phyloP scores from a whole-genome alignment of 1,140 invertebrate genomes.

The Drosophila teissieri region DNA sequence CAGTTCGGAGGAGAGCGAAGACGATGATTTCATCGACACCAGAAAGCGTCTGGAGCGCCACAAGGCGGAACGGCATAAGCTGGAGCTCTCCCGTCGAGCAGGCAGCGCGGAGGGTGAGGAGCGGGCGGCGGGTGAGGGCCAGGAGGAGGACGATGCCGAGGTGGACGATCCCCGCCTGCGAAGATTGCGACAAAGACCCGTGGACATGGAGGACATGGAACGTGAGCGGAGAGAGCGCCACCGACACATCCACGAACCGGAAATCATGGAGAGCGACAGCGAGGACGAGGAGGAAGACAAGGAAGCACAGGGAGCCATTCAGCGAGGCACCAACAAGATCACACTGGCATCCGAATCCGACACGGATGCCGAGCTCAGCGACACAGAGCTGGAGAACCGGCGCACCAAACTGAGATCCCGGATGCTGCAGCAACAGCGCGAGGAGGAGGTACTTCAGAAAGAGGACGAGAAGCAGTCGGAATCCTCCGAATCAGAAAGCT shows the following conservation, averaged over 20 bases:
- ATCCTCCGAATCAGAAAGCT: constrained; percentile 89
- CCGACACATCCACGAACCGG: constrained; percentile 89
- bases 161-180: constrained; percentile 92
- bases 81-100: constrained; percentile 42
- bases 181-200: constrained; percentile 86
- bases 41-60: constrained; percentile 70
- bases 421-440: constrained; percentile 89
- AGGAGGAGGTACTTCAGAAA: constrained; percentile 86
- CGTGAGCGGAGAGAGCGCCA: constrained; percentile 84
- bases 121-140: constrained; percentile 15
- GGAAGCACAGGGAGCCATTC: constrained; percentile 69
- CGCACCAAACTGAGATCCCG: constrained; percentile 89
- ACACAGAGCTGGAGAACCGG: constrained; percentile 93
- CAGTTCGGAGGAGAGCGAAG: constrained; percentile 93
- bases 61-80: constrained; percentile 64
- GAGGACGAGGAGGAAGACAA: constrained; percentile 85
- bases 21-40: constrained; percentile 92
- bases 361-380: constrained; percentile 89
- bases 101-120: constrained; percentile 44
- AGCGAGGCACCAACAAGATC: constrained; percentile 81
- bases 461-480: constrained; percentile 92
- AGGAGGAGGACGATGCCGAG: constrained; percentile 85
- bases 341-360: constrained; percentile 89
- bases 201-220: constrained; percentile 87
- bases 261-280: constrained; percentile 89